phyloP scores from a whole-genome alignment of 2,113 vertebrate species.

The Gymnorhina tibicen region DNA sequence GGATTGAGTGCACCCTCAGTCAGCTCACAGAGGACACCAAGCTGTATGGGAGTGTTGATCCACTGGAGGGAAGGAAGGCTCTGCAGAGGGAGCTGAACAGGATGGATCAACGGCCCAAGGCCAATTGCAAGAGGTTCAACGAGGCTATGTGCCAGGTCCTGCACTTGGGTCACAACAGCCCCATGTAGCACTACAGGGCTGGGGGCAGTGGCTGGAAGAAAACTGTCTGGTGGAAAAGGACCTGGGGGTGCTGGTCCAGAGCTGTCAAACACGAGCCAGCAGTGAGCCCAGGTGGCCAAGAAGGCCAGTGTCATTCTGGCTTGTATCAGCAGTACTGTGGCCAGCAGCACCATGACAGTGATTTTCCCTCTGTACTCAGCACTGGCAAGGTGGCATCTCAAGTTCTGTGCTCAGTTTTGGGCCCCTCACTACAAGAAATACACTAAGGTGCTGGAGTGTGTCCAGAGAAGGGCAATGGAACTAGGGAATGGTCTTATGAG shows the following conservation, averaged over 20 bases:
- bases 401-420: background rate
- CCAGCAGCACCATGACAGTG: background rate
- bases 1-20: background rate
- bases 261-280: background rate
- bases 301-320: accelerated
- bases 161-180: background rate
- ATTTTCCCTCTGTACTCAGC: background rate
- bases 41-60: background rate
- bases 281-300: background rate
- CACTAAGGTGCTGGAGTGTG: accelerated
- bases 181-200: accelerated
- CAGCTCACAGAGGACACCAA: background rate
- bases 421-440: background rate
- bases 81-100: background rate
- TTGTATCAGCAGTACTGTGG: background rate
- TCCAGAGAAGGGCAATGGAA: background rate
- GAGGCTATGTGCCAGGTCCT: background rate
- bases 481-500: background rate
- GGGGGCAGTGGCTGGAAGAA: background rate
- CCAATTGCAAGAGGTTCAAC: background rate
- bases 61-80: background rate
- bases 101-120: background rate
- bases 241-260: background rate
- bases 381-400: accelerated
- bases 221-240: background rate